phyloP scores from a whole-genome alignment of 2,113 vertebrate genomes.

The Baryphthengus martii region DNA sequence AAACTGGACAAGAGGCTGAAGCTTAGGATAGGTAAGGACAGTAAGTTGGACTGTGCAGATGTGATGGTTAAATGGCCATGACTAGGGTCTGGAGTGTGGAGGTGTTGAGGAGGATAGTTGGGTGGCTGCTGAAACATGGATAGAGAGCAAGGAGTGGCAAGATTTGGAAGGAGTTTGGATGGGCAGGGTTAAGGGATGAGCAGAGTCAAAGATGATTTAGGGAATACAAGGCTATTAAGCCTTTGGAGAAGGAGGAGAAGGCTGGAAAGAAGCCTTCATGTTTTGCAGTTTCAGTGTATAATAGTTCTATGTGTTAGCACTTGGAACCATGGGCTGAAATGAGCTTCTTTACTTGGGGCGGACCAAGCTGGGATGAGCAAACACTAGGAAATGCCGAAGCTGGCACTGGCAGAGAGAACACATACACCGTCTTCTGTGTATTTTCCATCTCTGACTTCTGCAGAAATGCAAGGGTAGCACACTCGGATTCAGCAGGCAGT shows the following conservation, averaged over 20 bases:
- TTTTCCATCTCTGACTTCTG: background rate
- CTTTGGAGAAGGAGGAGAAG: background rate
- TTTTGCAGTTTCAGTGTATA: background rate
- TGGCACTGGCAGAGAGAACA: background rate
- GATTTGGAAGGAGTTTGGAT: background rate
- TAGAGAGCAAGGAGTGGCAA: background rate
- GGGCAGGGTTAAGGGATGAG: background rate
- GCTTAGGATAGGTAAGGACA: background rate
- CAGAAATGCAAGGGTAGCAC: background rate
- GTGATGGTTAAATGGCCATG: background rate
- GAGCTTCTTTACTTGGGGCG: background rate
- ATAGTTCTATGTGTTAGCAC: background rate
- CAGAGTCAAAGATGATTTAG: background rate
- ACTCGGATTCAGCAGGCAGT: background rate
- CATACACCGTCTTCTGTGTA: background rate
- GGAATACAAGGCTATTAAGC: background rate
- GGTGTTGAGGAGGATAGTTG: background rate
- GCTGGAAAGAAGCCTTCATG: background rate
- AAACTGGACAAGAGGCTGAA: background rate
- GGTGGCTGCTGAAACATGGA: background rate
- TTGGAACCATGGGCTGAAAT: background rate
- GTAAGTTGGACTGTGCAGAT: background rate
- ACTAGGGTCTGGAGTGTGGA: background rate
- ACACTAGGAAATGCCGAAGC: background rate
- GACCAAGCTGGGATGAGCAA: background rate